phyloP scores from a whole-genome alignment of 2,797 vertebrate species.

The Pempheris klunzingeri region DNA sequence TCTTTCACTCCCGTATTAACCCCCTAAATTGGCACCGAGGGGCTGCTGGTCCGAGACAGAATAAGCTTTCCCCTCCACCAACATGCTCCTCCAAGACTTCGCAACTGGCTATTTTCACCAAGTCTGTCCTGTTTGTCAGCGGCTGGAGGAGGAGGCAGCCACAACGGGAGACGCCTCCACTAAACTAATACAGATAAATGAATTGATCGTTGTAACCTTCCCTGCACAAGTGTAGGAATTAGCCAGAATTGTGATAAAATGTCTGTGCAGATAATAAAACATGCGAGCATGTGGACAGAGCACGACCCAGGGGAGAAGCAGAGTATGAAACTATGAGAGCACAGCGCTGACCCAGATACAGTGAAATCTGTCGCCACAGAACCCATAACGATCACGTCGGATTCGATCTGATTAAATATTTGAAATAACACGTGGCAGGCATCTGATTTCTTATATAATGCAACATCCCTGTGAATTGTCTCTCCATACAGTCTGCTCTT shows the following conservation, averaged over 20 bases:
- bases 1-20: constrained; percentile 33
- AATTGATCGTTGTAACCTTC: background rate
- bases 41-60: constrained; percentile 10
- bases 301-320: constrained; percentile 21
- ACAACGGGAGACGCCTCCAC: constrained; percentile 2
- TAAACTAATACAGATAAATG: constrained; percentile 5
- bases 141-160: constrained; percentile 10
- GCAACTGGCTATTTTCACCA: constrained; percentile 19
- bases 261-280: constrained; percentile 33
- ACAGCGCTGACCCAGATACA: constrained; percentile 44
- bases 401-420: constrained; percentile 8
- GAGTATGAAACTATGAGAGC: constrained; percentile 34
- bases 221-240: constrained; percentile 1
- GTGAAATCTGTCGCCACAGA: constrained; percentile 35
- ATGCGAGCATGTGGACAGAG: constrained; percentile 27
- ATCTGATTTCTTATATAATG: background rate
- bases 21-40: constrained; percentile 35
- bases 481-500: background rate
- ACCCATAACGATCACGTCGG: constrained; percentile 8
- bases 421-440: background rate
- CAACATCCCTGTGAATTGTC: constrained; percentile 2
- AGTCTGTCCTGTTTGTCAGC: constrained; percentile 25
- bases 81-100: constrained; percentile 9
- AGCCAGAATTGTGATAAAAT: constrained; percentile 30
- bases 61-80: constrained; percentile 32